These are phyloP conservation scores for Lithosia quadra DNA, from an alignment of 2,888 invertebrate genomes.

Conservation along the genomic window DNA sequence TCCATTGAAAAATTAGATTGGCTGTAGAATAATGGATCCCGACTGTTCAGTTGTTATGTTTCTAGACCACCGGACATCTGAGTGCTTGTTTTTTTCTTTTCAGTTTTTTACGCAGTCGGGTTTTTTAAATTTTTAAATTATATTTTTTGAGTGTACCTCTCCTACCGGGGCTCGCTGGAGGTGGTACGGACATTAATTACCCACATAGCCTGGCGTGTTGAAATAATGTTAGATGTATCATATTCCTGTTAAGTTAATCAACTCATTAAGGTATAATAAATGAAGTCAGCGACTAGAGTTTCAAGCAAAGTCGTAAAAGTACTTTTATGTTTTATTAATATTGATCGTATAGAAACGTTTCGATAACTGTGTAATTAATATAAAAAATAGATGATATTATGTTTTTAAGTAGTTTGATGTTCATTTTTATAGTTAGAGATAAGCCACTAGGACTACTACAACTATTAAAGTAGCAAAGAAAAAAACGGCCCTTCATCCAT, in stretches of 20 bases:
- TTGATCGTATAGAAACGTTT: background rate
- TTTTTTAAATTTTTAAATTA: no score
- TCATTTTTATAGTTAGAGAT: background rate
- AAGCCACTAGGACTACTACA: background rate
- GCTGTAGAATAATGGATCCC: no score
- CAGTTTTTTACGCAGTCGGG: no score
- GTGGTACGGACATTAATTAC: no score
- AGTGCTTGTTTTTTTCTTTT: no score
- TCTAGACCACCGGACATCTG: no score
- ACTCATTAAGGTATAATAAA: slow-evolving; percentile 17
- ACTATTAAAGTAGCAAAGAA: background rate
- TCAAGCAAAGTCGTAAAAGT: slow-evolving; percentile 37
- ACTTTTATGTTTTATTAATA: slow-evolving; percentile 8
- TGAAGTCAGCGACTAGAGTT: slow-evolving; percentile 30
- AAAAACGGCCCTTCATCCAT: background rate
- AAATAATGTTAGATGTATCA: slow-evolving; percentile 1
- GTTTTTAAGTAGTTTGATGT: background rate
- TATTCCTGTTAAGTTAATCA: slow-evolving; percentile 4
- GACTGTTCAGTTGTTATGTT: no score
- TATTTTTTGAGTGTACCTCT: no score
- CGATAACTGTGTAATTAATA: background rate
- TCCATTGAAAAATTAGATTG: no score
- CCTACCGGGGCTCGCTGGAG: no score
- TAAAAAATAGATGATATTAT: background rate
- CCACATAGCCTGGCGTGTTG: no score